These are phyloP conservation scores for Leptosomus discolor DNA, from an alignment of 2,113 vertebrate genomes.

Conservation along the genomic window DNA sequence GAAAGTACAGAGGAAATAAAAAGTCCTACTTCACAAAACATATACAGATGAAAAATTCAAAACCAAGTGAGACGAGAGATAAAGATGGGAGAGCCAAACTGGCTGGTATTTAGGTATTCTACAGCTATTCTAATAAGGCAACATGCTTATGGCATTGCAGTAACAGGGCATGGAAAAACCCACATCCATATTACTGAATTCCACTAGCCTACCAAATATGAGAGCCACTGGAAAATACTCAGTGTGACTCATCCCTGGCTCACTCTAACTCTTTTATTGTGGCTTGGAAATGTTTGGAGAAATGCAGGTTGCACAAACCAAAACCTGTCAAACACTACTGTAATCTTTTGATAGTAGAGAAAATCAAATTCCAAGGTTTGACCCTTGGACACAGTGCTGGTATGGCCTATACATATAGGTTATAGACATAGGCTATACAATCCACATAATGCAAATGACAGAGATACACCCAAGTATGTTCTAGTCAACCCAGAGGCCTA, in stretches of 20 bases:
- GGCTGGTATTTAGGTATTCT: background rate
- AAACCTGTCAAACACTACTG: background rate
- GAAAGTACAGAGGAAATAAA: background rate
- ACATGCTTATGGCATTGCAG: background rate
- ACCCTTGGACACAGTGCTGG: background rate
- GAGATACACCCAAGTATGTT: background rate
- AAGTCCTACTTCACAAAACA: background rate
- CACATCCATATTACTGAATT: background rate
- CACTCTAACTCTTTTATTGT: background rate
- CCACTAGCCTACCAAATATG: background rate
- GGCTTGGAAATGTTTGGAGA: background rate
- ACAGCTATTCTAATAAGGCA: background rate
- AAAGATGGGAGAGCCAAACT: background rate
- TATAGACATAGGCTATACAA: background rate
- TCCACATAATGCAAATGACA: background rate
- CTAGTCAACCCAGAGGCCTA: background rate
- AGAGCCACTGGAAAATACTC: background rate
- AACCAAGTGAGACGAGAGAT: background rate
- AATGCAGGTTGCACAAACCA: background rate
- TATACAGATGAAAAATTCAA: background rate
- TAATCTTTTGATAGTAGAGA: background rate
- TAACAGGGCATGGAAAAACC: background rate
- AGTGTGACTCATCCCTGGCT: accelerated
- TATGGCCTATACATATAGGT: too few relatives aligned
- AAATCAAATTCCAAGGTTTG: background rate